Evolutionary conservation across 2,888 invertebrate species (phyloP).

Genomic region (Ophion ellenae): DNA sequence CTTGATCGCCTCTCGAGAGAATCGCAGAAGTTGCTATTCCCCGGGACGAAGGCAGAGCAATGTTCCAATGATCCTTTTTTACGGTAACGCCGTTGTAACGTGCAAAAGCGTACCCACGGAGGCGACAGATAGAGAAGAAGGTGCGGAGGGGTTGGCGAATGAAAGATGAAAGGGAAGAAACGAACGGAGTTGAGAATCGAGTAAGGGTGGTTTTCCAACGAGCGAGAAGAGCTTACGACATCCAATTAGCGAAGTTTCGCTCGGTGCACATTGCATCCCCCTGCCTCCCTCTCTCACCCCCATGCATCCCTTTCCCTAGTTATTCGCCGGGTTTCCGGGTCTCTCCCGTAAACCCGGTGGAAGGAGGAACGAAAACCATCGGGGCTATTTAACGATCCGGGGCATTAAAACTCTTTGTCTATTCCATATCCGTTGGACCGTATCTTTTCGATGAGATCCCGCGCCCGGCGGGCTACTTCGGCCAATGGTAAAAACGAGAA

Average conservation of each 20-base stretch:
- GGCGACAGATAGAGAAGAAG: background rate
- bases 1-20: background rate
- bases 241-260: slow-evolving; percentile 66
- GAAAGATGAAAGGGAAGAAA: slow-evolving; percentile 38
- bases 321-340: slow-evolving; percentile 10
- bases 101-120: too few species aligned
- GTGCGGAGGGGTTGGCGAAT: background rate
- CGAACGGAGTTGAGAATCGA: background rate
- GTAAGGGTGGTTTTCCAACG: slow-evolving; percentile 28
- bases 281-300: slow-evolving; percentile 3
- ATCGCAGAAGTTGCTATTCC: too few species aligned
- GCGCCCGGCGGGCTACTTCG: background rate
- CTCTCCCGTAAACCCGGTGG: background rate
- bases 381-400: slow-evolving; percentile 59
- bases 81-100: slow-evolving; percentile 2
- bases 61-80: slow-evolving; percentile 16
- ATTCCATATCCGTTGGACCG: slow-evolving; percentile 37
- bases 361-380: slow-evolving; percentile 56
- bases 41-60: background rate
- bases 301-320: background rate
- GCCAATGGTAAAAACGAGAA: slow-evolving; percentile 1
- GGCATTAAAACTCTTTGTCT: slow-evolving; percentile 53
- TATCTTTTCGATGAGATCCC: slow-evolving; percentile 39
- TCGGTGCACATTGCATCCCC: slow-evolving; percentile 22
- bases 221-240: slow-evolving; percentile 65